phyloP scores from a whole-genome alignment of 2,113 vertebrate genomes.

The Poicephalus meyeri region DNA sequence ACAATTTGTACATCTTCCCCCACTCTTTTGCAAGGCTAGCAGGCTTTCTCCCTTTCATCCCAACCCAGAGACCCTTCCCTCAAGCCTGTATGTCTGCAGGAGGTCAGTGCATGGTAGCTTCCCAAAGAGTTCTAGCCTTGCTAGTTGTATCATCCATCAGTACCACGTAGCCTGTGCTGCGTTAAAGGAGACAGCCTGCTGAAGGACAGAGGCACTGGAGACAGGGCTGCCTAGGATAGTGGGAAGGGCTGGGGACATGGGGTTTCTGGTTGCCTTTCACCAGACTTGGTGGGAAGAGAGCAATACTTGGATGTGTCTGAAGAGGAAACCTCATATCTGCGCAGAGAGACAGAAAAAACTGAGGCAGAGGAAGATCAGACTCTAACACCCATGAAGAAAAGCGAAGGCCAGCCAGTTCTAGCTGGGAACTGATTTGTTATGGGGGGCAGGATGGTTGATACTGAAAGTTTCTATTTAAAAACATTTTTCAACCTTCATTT shows the following conservation, averaged over 20 bases:
- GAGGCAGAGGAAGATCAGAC: not conserved
- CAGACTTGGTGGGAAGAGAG: not conserved
- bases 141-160: not conserved
- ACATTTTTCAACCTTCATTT: not conserved
- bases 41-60: not conserved
- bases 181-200: not conserved
- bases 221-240: fast-evolving
- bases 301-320: not conserved
- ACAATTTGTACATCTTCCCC: not conserved
- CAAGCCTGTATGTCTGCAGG: fast-evolving
- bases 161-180: not conserved
- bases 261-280: not conserved
- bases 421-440: not conserved
- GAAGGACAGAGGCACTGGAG: not conserved
- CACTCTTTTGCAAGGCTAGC: not conserved
- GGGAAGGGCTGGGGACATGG: not conserved
- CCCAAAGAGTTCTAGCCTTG: not conserved
- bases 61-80: not conserved
- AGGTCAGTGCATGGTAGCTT: not conserved
- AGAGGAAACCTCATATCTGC: not conserved
- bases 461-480: not conserved
- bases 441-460: not conserved
- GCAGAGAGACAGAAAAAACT: not conserved
- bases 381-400: not conserved
- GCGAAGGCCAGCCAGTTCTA: not conserved